Evolutionary conservation across 1,140 invertebrate genomes (phyloP).

Genomic region (Kradibia gibbosae): DNA sequence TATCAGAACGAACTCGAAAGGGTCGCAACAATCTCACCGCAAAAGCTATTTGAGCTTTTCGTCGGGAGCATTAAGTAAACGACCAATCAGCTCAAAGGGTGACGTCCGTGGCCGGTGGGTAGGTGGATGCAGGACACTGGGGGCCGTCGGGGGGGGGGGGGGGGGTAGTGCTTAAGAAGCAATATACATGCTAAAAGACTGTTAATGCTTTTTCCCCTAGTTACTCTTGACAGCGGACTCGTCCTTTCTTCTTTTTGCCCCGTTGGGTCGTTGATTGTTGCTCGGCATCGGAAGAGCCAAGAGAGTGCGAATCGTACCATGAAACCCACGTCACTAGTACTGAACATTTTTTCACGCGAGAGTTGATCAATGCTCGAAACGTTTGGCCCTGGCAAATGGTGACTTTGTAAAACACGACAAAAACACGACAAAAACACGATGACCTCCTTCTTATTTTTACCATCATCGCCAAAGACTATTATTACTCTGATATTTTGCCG

Average conservation of each 20-base stretch:
- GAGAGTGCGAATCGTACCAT: not conserved
- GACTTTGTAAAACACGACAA: no score
- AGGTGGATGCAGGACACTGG: not conserved
- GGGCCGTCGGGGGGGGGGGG: slow-evolving; percentile 57
- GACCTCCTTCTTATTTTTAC: no score
- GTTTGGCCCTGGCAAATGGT: slow-evolving; percentile 12
- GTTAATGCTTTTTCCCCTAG: slow-evolving; percentile 71
- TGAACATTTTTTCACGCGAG: slow-evolving; percentile 50
- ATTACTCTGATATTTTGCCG: no score
- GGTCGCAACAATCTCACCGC: not conserved
- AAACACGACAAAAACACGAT: no score
- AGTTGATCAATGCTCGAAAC: slow-evolving; percentile 52
- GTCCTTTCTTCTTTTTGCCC: slow-evolving; percentile 14
- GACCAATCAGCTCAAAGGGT: slow-evolving; percentile 64
- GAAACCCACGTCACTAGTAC: slow-evolving; percentile 10
- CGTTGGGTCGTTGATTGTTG: slow-evolving; percentile 30
- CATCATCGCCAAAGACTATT: no score
- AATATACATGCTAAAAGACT: slow-evolving; percentile 73
- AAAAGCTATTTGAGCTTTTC: slow-evolving; percentile 12
- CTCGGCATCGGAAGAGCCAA: not conserved
- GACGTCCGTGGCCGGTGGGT: not conserved
- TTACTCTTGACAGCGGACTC: slow-evolving; percentile 55
- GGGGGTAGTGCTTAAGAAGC: slow-evolving; percentile 60
- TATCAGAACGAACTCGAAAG: not conserved
- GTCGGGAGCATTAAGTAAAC: slow-evolving; percentile 66